These are phyloP conservation scores for Serrognathus titanus DNA, from an alignment of 2,888 invertebrate genomes.

Conservation along the genomic window DNA sequence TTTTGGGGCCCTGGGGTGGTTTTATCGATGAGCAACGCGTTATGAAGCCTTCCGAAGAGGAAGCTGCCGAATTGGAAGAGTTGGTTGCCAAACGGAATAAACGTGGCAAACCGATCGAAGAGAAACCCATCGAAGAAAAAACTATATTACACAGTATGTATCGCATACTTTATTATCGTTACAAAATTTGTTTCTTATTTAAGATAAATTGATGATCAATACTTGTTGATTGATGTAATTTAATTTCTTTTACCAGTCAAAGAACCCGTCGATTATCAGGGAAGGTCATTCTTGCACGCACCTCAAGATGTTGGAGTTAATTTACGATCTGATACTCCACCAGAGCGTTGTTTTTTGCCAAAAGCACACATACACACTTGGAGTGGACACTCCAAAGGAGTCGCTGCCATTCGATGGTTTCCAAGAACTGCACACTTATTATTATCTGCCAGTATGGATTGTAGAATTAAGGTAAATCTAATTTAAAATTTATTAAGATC, in stretches of 20 bases:
- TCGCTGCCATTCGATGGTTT: slow-evolving; percentile 93
- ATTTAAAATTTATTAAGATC: no score
- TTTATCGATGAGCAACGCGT: slow-evolving; percentile 86
- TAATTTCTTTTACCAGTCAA: slow-evolving; percentile 64
- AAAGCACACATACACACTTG: slow-evolving; percentile 95
- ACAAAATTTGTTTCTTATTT: no score
- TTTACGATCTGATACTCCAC: slow-evolving; percentile 80
- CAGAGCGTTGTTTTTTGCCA: slow-evolving; percentile 93
- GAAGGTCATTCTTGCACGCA: slow-evolving; percentile 87
- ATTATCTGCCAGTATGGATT: slow-evolving; percentile 95
- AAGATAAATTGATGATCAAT: no score
- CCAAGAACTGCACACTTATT: slow-evolving; percentile 92
- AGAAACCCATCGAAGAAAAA: slow-evolving; percentile 92
- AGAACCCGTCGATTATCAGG: slow-evolving; percentile 93
- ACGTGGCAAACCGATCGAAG: slow-evolving; percentile 80
- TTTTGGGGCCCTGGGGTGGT: slow-evolving; percentile 96
- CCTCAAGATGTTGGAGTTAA: slow-evolving; percentile 93
- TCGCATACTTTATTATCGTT: not conserved
- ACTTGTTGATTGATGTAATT: slow-evolving; percentile 5
- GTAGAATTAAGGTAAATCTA: slow-evolving; percentile 76
- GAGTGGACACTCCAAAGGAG: slow-evolving; percentile 96
- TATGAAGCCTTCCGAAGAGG: slow-evolving; percentile 88
- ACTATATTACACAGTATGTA: slow-evolving; percentile 83
- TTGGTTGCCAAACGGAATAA: slow-evolving; percentile 89
- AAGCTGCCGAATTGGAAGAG: slow-evolving; percentile 91